phyloP scores from a whole-genome alignment of 2,888 invertebrate species.

The Diachrysia chrysitis region DNA sequence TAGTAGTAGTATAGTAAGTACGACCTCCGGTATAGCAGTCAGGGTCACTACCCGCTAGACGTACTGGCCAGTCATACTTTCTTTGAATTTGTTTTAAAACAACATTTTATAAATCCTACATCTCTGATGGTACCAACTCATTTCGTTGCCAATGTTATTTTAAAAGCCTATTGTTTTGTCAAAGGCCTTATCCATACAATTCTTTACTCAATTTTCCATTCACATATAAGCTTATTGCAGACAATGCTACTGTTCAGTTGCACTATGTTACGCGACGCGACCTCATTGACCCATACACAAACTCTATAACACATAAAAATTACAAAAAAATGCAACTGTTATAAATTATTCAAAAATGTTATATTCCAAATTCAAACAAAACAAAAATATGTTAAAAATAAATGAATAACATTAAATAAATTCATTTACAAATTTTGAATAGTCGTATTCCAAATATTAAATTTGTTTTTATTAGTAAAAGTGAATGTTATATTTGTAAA shows the following conservation, averaged over 20 bases:
- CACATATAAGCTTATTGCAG: conserved; percentile 86
- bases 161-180: conserved; percentile 29
- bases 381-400: conserved; percentile 8
- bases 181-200: conserved; percentile 70
- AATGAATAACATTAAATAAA: not conserved
- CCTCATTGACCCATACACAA: conserved; percentile 79
- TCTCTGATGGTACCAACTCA: not conserved
- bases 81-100: too few species aligned
- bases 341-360: not conserved
- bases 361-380: conserved; percentile 4
- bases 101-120: not conserved
- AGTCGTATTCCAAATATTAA: conserved; percentile 14
- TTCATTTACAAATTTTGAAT: not conserved
- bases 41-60: too few species aligned
- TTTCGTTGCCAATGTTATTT: not conserved
- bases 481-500: conserved; percentile 19
- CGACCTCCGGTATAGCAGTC: too few species aligned
- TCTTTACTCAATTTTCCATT: conserved; percentile 72
- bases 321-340: conserved; percentile 22
- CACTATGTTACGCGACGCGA: conserved; percentile 75
- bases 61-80: too few species aligned
- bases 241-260: conserved; percentile 84
- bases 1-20: too few species aligned
- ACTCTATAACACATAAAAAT: conserved; percentile 45
- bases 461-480: not conserved